Conservation (phyloP, 2,888 invertebrate genomes). For the Malthinus seriepunctatus region DNA sequence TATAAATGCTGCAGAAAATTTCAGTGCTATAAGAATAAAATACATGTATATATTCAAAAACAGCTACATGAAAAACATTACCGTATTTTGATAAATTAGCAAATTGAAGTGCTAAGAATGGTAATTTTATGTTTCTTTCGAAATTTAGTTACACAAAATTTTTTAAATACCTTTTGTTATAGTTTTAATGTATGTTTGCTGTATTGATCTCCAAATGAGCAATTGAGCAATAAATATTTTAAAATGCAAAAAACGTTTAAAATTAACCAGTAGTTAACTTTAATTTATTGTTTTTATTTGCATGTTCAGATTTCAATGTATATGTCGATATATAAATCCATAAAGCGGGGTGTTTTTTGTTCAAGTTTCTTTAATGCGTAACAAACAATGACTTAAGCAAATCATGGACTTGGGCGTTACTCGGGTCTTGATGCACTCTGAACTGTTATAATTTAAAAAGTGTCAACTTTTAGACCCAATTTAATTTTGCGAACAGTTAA, state of each 20-base stretch:
- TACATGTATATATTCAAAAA: slow-evolving; percentile 23
- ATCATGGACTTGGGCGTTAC: slow-evolving; percentile 18
- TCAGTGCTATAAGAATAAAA: slow-evolving; percentile 21
- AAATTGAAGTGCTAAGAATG: slow-evolving; percentile 27
- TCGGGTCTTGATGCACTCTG: slow-evolving; percentile 1
- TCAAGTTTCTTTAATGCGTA: slow-evolving; percentile 7
- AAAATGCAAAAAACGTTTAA: slow-evolving; percentile 9
- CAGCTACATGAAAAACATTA: slow-evolving; percentile 23
- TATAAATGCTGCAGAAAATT: background rate
- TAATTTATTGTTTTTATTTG: too few species aligned
- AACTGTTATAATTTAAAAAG: background rate
- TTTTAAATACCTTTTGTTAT: background rate
- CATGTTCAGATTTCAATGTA: slow-evolving; percentile 8
- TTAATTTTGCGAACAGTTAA: too few species aligned
- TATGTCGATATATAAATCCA: slow-evolving; percentile 15
- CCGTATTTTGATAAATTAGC: slow-evolving; percentile 26
- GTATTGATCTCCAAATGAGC: slow-evolving; percentile 31
- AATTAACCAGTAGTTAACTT: background rate
- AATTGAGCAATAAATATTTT: slow-evolving; percentile 22
- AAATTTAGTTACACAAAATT: too few species aligned
- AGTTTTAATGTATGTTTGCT: slow-evolving; percentile 14
- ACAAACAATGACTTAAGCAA: slow-evolving; percentile 12
- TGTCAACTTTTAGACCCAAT: too few species aligned
- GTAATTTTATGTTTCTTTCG: background rate
- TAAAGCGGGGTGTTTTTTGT: slow-evolving; percentile 18